Evolutionary conservation across 53 echinoderm and acorn worm genomes (phyloP), one percentile per base, ranked within the genome.

Genomic region (Hippasteria phrygiana): DNA sequence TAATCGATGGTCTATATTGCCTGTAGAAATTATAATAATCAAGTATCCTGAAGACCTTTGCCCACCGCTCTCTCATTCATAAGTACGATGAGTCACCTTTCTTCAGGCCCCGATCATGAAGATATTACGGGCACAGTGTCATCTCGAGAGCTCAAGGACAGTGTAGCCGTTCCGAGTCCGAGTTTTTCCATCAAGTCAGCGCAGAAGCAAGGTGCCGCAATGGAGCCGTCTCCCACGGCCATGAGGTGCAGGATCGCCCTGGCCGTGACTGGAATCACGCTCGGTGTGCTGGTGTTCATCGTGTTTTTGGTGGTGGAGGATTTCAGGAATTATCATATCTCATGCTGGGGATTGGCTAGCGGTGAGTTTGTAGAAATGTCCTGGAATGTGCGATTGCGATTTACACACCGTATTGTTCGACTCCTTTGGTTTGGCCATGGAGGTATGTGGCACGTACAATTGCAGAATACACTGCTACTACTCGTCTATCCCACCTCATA

Each of bases 321-420:
- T 0, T 94, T 77, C 73, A 77, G 87, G 37, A 96, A 96, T 94
- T 87, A 89, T 62, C 94, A 96, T 75, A 94, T 96, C 31, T 75
- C 96, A 4, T 38, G 74, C n/a, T 94, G 94, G 96, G 96, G 96
- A 43, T 77, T 93, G 70, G 92, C 90, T 24, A 96, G 96, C 88
- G 94, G 96, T 96, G 83, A 95, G 77, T 90, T 81, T 3, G n/a
- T n/a, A 65, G 14, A 14, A 5, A 45, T 45, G 46, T 7, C 46
- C 55, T 16, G 9, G 8, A 55, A 55, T 2, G 11, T 6, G 17
- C 55, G 2, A 13, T 55, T 16, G 17, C 5, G 10, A 67, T 14
- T 67, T 28, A 65, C 10, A 8, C 33, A 29, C 33, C 29, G 24
- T 0, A 65, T n/a, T n/a, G n/a, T n/a, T n/a, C n/a, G n/a, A n/a